Evolutionary conservation across 2,113 vertebrate species (phyloP).

Genomic region (Heterotilapia buettikoferi): DNA sequence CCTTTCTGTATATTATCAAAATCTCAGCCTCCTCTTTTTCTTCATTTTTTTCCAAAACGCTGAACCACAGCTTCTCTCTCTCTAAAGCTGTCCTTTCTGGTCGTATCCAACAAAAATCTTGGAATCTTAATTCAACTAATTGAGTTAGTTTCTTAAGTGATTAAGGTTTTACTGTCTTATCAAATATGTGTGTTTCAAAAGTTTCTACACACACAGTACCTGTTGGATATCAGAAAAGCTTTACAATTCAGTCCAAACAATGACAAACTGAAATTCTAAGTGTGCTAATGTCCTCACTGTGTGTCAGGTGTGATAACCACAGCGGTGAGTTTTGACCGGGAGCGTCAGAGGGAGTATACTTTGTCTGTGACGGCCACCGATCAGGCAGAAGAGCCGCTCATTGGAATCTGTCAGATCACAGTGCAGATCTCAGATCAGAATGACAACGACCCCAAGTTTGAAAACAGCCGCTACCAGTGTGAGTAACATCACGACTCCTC

Average conservation of each 20-base stretch:
- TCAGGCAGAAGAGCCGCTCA: slow-evolving; percentile 80
- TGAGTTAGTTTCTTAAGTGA: background rate
- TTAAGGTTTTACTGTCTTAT: background rate
- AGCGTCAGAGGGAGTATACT: slow-evolving; percentile 76
- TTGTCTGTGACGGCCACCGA: slow-evolving; percentile 83
- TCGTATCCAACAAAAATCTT: background rate
- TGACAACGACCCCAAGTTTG: slow-evolving; percentile 86
- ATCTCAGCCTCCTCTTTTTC: background rate
- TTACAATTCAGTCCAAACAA: background rate
- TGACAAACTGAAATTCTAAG: background rate
- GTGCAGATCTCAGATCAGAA: slow-evolving; percentile 80
- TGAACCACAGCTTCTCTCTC: background rate
- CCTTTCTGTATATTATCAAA: background rate
- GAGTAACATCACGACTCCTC: background rate
- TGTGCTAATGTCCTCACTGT: background rate
- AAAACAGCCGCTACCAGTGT: slow-evolving; percentile 82
- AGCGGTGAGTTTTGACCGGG: slow-evolving; percentile 78
- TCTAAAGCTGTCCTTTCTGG: background rate
- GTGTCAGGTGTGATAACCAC: slow-evolving; percentile 79
- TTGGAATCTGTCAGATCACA: slow-evolving; percentile 80
- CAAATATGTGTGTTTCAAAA: background rate
- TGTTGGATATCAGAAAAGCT: background rate
- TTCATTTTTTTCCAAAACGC: rapidly evolving
- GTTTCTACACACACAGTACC: rapidly evolving
- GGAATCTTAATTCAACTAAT: rapidly evolving